Percentiles rank a stretch among this genome's conserved stretches.
Conservation (phyloP, 2,113 vertebrate species). For the Chloebia gouldiae region DNA sequence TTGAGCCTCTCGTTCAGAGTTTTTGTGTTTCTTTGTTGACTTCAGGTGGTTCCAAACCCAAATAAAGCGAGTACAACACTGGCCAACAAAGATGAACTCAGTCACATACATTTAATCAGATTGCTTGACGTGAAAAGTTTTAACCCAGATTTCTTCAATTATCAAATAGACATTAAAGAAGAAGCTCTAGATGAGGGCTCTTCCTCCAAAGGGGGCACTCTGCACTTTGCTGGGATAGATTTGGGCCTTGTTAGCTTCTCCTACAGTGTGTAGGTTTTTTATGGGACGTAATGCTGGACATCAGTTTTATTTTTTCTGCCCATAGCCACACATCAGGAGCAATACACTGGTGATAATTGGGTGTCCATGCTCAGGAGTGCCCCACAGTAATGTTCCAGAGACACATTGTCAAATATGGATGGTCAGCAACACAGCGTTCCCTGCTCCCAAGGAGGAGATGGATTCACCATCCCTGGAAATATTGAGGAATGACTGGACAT, state of each 20-base stretch:
- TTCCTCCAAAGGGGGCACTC: neutral
- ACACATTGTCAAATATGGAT: neutral
- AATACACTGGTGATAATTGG: neutral
- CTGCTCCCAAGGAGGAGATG: neutral
- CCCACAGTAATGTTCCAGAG: neutral
- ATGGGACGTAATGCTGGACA: neutral
- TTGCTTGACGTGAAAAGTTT: neutral
- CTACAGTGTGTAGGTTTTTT: neutral
- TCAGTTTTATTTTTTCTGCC: neutral
- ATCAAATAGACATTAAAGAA: neutral
- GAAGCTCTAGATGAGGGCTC: neutral
- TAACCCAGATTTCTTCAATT: neutral
- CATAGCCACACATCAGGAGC: neutral
- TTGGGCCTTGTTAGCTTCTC: neutral
- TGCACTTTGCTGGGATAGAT: neutral
- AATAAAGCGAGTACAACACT: neutral
- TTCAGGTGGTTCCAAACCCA: neutral
- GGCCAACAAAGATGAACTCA: neutral
- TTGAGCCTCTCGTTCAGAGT: neutral
- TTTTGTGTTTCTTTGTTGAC: neutral
- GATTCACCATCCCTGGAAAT: neutral
- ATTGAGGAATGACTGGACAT: neutral
- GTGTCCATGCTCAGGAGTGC: neutral
- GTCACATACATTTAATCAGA: neutral
- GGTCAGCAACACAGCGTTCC: neutral